Base-by-base conservation (phyloP, 2,888 invertebrate genomes). In the Monopis laevigella region DNA sequence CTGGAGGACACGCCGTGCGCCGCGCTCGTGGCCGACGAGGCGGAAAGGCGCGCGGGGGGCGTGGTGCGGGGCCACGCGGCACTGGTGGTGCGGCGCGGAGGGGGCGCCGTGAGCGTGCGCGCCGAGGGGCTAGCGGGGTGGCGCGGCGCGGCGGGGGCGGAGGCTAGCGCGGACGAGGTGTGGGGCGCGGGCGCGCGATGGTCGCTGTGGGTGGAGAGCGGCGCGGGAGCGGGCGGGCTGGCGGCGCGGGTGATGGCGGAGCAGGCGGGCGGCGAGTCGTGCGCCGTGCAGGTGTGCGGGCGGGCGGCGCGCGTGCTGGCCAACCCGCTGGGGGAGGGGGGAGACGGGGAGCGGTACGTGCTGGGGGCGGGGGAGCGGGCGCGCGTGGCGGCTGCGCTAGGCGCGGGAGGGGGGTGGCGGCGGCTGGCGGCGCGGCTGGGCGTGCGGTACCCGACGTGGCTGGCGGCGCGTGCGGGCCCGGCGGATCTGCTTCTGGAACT, bases 381-480 rank as follows among this genome's bases (percentile, higher is more conserved):
- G 82, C 54, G 60, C 78, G 97, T 98, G 73, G 93, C 95, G 18
- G 96, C 97, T n/a, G n/a, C n/a, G n/a, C n/a, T n/a, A 2, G 93
- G 93, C 56, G 87, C 90, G 10, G 95, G 96, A 36, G 96, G 95
- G 65, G 98, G 98, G 69, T 98, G 98, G 98, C 86, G 98, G 51
- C 90, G 96, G 83, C 78, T 98, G 51, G 97, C 98, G n/a, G 88
- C 93, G 60, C 88, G 92, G 59, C 85, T 98, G 41, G 90, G 91
- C 56, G 94, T 96, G 43, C 88, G 97, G 62, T 97, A 97, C 68
- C 95, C 96, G 49, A 96, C 96, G 62, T 98, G 93, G 84, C 98
- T 98, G 64, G 97, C 97, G 45, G 96, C 96, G 14, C 97, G 98
- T 75, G 88, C 92, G 46, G 97, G 96, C 52, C 98, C 98, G 8